phyloP scores from a whole-genome alignment of 2,888 invertebrate genomes.

The Cryptocheilus praepositus region DNA sequence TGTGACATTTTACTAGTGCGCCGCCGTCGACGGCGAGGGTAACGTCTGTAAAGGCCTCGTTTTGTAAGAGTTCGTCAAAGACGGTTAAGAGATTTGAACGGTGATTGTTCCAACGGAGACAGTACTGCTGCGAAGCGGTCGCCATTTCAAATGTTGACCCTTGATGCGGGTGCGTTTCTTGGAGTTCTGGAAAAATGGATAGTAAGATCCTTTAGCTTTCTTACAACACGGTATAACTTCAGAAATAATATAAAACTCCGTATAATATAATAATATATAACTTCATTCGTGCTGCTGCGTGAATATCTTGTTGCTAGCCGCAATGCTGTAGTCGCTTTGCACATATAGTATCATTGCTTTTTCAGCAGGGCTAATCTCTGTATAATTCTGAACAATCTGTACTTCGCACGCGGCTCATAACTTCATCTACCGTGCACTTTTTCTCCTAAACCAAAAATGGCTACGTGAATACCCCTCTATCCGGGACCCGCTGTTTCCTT shows the following conservation, averaged over 20 bases:
- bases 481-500: too few relatives aligned
- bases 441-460: too few relatives aligned
- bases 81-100: conserved; percentile 79
- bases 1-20: conserved; percentile 80
- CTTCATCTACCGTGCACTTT: too few relatives aligned
- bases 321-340: too few relatives aligned
- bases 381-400: too few relatives aligned
- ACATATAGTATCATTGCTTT: too few relatives aligned
- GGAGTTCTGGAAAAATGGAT: neutral
- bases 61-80: conserved; percentile 80
- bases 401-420: too few relatives aligned
- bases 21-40: conserved; percentile 81
- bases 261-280: too few relatives aligned
- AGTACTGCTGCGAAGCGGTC: conserved; percentile 76
- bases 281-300: neutral
- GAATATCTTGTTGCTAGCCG: neutral
- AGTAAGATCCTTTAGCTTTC: conserved; percentile 13
- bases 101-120: conserved; percentile 83
- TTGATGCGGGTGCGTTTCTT: neutral
- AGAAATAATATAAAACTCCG: too few relatives aligned
- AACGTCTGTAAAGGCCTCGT: conserved; percentile 82
- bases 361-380: too few relatives aligned
- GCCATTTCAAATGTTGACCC: conserved; percentile 57
- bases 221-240: too few relatives aligned
- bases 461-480: too few relatives aligned